Base-by-base conservation (phyloP, 2,113 vertebrate genomes). In the Crotophaga sulcirostris region DNA sequence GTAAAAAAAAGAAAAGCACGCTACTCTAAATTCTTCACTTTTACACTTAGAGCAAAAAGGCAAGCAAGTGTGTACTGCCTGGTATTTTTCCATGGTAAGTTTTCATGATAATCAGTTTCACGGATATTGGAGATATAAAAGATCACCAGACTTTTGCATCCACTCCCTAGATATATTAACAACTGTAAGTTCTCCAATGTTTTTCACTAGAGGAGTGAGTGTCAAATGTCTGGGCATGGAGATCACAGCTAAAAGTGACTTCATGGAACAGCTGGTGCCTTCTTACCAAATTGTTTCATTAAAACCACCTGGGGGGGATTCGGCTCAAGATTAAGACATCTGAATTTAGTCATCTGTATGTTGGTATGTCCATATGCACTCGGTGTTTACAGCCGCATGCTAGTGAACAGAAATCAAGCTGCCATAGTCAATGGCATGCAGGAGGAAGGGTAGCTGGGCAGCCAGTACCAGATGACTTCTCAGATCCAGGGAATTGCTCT, bases 1-100 rank as follows among this genome's bases (percentile, higher is more conserved):
- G 67, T 82, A 96, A 94, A 87, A 21, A n/a, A 87, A 91, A 84
- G 62, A 60, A 84, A 82, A 93, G 36, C 17, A 69, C 85, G 66
- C 51, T 45, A 68, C 18, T 75, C 72, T 36, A 49, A 63, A 91
- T 89, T 80, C 42, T 70, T 87, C 45, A 75, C 51, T 67, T 89
- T 75, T 70, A 38, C 21, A 19, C 33, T 85, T 69, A 5, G 3
- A 83, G 73, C 42, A 81, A 40, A 81, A 74, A 84, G 52, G 18
- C 68, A 72, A 60, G 60, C 24, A 16, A 8, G 20, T 24, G 31
- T 7, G 1, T 15, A 60, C n/a, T 83, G 81, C 54, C 81, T 44
- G 26, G 49, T 10, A 13, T 40, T 51, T 85, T 45, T 63, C 36
- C 47, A 36, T 0, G 5, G 62, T 17, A 75, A 49, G 45, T 54